Percentiles rank a stretch among this genome's conserved stretches.
Conservation (phyloP, 2,113 vertebrate species). For the Epinephelus moara region DNA sequence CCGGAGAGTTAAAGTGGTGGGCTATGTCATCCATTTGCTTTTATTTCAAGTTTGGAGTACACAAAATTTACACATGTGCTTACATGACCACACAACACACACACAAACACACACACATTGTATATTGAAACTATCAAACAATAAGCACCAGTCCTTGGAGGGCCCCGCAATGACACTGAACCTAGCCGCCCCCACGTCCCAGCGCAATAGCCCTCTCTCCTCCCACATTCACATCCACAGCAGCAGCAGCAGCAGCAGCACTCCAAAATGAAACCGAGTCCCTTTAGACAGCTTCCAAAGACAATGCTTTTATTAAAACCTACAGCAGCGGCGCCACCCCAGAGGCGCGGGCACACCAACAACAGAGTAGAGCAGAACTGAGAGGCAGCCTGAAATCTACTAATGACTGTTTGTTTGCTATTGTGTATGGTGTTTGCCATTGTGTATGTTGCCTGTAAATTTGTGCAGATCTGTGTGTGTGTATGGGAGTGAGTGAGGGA, state of each 20-base stretch:
- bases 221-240: conserved; percentile 68
- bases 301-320: conserved; percentile 88
- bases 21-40: conserved; percentile 54
- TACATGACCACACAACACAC: conserved; percentile 41
- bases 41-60: conserved; percentile 22
- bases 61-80: conserved; percentile 49
- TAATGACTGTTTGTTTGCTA: conserved; percentile 82
- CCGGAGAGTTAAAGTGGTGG: conserved; percentile 20
- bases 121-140: conserved; percentile 87
- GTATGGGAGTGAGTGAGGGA: neutral
- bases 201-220: conserved; percentile 82
- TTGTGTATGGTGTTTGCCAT: conserved; percentile 68
- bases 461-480: conserved; percentile 35
- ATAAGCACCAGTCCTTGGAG: conserved; percentile 80
- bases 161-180: conserved; percentile 80
- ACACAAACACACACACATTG: conserved; percentile 50
- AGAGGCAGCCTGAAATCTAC: conserved; percentile 76
- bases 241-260: conserved; percentile 58
- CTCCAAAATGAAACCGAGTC: conserved; percentile 82
- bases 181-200: conserved; percentile 79
- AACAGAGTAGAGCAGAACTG: conserved; percentile 67
- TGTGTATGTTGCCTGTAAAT: conserved; percentile 52
- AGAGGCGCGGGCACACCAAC: conserved; percentile 73
- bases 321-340: conserved; percentile 80
- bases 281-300: conserved; percentile 85